phyloP scores from a whole-genome alignment of 2,888 invertebrate genomes.

The Caenorhabditis plicata region DNA sequence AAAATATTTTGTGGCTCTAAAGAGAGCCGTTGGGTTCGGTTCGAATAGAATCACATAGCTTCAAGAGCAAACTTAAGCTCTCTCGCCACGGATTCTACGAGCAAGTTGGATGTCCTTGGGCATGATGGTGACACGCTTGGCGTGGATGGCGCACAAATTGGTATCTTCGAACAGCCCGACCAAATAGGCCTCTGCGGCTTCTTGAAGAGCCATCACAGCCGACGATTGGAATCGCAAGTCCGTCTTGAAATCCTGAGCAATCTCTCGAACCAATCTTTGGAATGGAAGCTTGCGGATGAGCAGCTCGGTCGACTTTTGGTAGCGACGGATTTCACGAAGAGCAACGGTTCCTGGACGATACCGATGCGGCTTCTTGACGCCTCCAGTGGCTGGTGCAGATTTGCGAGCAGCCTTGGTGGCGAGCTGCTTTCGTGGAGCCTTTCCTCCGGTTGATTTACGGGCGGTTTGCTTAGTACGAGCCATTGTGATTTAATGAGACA shows the following conservation, averaged over 20 bases:
- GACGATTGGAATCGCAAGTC: conserved; percentile 79
- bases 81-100: conserved; percentile 71
- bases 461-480: conserved; percentile 54
- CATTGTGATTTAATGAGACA: too few relatives aligned
- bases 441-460: conserved; percentile 50
- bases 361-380: conserved; percentile 86
- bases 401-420: conserved; percentile 75
- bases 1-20: too few relatives aligned
- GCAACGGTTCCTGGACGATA: conserved; percentile 93
- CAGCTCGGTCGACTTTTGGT: conserved; percentile 87
- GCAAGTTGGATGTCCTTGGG: conserved; percentile 81
- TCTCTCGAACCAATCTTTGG: conserved; percentile 33
- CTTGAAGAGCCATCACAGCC: conserved; percentile 87
- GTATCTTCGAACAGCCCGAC: conserved; percentile 95
- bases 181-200: conserved; percentile 80
- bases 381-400: conserved; percentile 89
- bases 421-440: conserved; percentile 45
- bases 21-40: too few relatives aligned
- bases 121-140: conserved; percentile 96
- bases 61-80: too few relatives aligned
- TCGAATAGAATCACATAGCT: too few relatives aligned
- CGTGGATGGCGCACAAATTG: conserved; percentile 95
- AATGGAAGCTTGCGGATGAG: conserved; percentile 34
- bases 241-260: conserved; percentile 39
- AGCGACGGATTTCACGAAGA: conserved; percentile 91